These are phyloP conservation scores for Hemicordylus capensis DNA, from an alignment of 2,113 vertebrate genomes.

Conservation along the genomic window DNA sequence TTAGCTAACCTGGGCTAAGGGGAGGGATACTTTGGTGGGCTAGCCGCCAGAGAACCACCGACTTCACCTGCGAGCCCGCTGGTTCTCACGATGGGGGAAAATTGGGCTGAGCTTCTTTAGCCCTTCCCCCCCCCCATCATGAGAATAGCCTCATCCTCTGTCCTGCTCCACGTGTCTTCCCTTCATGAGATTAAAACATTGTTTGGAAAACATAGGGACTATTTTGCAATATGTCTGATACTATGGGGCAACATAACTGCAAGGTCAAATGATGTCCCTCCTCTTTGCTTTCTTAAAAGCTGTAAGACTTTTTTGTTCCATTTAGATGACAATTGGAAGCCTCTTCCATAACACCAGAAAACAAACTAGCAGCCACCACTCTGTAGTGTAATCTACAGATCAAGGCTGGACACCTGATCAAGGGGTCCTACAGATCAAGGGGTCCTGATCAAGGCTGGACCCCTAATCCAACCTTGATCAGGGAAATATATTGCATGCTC, in stretches of 20 bases:
- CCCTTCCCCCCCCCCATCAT: too few species aligned
- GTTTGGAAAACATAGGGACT: not conserved
- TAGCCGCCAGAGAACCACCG: too few species aligned
- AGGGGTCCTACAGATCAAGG: too few species aligned
- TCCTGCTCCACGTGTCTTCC: not conserved
- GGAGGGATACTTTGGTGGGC: too few species aligned
- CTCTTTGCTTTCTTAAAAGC: not conserved
- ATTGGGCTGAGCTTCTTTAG: too few species aligned
- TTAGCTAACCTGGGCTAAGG: too few species aligned
- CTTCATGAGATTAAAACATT: not conserved
- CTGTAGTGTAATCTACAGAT: not conserved
- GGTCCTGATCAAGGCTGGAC: too few species aligned
- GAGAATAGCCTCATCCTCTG: not conserved
- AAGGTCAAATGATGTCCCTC: not conserved
- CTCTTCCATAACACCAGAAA: not conserved
- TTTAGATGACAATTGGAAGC: not conserved
- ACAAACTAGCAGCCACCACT: not conserved
- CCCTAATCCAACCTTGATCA: not conserved
- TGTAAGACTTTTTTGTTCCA: not conserved
- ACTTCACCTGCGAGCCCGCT: too few species aligned
- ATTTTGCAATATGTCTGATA: not conserved
- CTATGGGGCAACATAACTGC: not conserved
- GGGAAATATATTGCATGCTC: not conserved
- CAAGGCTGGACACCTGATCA: too few species aligned
- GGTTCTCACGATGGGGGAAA: too few species aligned